A percentile compares a stretch with the other conserved stretches of the same genome.
These are phyloP conservation scores for Cepaea nemoralis DNA, from an alignment of 1,140 invertebrate species.

Conservation along the genomic window DNA sequence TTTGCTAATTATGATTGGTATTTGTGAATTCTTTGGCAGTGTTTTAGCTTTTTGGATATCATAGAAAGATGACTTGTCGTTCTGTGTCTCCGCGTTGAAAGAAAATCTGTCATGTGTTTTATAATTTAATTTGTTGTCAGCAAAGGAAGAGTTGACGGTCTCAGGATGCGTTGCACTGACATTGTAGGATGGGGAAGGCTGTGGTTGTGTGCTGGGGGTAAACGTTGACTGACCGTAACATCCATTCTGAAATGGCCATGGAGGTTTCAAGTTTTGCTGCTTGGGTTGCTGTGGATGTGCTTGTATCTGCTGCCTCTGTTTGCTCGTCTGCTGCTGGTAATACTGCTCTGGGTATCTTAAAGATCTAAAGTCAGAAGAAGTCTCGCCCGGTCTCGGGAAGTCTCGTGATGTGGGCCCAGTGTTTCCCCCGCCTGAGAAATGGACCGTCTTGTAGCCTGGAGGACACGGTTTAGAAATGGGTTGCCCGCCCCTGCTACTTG, in stretches of 20 bases:
- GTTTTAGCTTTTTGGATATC: neutral
- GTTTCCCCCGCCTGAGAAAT: neutral
- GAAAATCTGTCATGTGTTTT: neutral
- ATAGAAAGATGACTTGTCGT: neutral
- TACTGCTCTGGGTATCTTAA: neutral
- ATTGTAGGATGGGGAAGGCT: neutral
- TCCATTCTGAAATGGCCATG: neutral
- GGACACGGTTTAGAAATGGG: neutral
- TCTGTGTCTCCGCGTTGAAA: neutral
- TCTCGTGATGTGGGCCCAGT: neutral
- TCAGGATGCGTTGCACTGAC: neutral
- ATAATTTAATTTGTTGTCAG: neutral
- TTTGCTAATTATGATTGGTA: too few species aligned
- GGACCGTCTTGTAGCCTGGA: too few species aligned
- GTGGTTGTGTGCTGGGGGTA: neutral
- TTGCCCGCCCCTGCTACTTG: neutral
- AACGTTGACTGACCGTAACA: neutral
- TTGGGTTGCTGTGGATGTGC: neutral
- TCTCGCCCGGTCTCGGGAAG: neutral
- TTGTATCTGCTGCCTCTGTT: neutral
- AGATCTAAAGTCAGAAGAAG: neutral
- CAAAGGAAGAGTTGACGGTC: neutral
- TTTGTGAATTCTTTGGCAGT: neutral
- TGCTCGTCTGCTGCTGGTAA: neutral
- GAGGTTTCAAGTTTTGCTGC: neutral